Percentiles rank a stretch among this genome's conserved stretches.
phyloP scores from a whole-genome alignment of 2,888 invertebrate genomes.

The Drosophila tanythrix region DNA sequence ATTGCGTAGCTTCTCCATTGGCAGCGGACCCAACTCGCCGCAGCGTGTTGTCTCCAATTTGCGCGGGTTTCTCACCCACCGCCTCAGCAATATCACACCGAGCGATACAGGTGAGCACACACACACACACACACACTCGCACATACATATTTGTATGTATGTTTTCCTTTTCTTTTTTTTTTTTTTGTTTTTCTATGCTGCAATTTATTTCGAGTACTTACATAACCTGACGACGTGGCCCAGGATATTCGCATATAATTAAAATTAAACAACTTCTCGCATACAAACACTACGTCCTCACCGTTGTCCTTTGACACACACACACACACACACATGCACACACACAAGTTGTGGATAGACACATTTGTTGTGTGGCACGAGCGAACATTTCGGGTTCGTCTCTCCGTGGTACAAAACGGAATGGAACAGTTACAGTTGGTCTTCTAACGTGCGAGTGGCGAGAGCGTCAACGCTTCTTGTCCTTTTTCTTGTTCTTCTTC shows the following conservation, averaged over 20 bases:
- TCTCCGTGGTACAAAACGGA: conserved; percentile 59
- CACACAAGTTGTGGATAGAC: conserved; percentile 61
- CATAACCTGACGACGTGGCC: conserved; percentile 53
- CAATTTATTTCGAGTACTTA: conserved; percentile 49
- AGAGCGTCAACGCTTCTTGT: conserved; percentile 30
- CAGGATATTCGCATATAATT: conserved; percentile 61
- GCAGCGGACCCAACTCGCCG: conserved; percentile 88
- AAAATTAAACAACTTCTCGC: conserved; percentile 73
- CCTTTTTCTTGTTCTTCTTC: conserved; percentile 27
- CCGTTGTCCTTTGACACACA: conserved; percentile 55
- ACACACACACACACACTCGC: not conserved
- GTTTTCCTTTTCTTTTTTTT: not conserved
- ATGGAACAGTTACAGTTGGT: conserved; percentile 71
- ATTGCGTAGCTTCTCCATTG: conserved; percentile 89
- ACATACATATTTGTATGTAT: not conserved
- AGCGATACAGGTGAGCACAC: conserved; percentile 89
- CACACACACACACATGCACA: conserved; percentile 12
- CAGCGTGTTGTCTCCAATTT: conserved; percentile 90
- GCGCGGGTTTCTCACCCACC: conserved; percentile 89
- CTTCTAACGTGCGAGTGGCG: conserved; percentile 27
- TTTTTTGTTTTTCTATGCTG: not conserved
- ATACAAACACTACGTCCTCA: conserved; percentile 59
- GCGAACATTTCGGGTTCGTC: conserved; percentile 35
- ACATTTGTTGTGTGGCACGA: conserved; percentile 60
- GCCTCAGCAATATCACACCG: conserved; percentile 88